phyloP scores from a whole-genome alignment of 2,797 vertebrate species.

The Balearica regulorum region DNA sequence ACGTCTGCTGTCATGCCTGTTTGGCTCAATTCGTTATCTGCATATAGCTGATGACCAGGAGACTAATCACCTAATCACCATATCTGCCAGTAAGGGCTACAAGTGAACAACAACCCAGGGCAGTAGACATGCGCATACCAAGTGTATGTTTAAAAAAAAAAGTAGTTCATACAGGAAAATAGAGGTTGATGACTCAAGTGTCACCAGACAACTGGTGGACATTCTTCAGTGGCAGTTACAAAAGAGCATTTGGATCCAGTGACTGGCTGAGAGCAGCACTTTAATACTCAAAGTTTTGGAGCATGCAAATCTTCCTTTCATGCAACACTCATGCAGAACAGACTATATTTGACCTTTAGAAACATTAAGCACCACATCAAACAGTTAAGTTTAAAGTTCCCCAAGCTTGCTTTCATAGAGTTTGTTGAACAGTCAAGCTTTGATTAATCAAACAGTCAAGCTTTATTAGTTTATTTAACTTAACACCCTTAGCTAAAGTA shows the following conservation, averaged over 20 bases:
- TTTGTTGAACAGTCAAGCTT: not conserved
- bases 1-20: not conserved
- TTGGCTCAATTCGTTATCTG: not conserved
- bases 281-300: not conserved
- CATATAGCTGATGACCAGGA: not conserved
- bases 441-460: not conserved
- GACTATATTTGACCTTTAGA: not conserved
- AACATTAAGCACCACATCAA: not conserved
- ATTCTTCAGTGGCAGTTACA: not conserved
- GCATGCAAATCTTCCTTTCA: not conserved
- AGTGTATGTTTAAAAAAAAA: not conserved
- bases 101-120: not conserved
- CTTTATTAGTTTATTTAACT: not conserved
- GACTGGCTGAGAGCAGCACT: not conserved
- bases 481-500: not conserved
- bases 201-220: not conserved
- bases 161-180: not conserved
- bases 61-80: fast-evolving
- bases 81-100: not conserved
- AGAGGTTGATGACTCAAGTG: not conserved
- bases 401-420: not conserved
- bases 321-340: not conserved
- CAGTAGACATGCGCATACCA: not conserved
- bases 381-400: not conserved
- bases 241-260: not conserved